Base-by-base conservation (phyloP, 2,113 vertebrate species). In the Petrocephalus zakoni region DNA sequence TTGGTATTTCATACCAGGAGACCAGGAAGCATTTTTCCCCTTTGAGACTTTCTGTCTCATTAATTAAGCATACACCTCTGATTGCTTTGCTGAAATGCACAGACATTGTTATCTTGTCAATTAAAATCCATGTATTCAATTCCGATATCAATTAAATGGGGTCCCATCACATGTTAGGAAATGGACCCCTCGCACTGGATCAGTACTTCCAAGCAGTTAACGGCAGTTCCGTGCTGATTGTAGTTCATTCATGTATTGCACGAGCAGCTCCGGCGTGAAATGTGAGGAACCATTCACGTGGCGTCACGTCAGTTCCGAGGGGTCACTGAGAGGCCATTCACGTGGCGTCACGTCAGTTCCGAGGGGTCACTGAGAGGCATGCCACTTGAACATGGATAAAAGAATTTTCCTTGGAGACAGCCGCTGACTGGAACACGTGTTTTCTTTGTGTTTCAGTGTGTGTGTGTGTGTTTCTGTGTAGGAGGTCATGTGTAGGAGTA, bases 31-130 rank as follows among this genome's bases (percentile, higher is more conserved):
- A 22, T 6, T 85, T 87, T 68, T 85, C 25, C 61, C 81, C 68
- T 90, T 42, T 58, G 78, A 51, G 56, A 61, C 25, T 61, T 87
- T 82, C 75, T 52, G 49, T 56, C 86, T 90, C 87, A 89, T 90
- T 89, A 83, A 89, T 82, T 86, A 88, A 87, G 82, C 83, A 89
- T 89, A 56, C 53, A 88, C 75, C 89, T 88, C 86, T 89, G 86
- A 89, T 89, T 89, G 88, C 89, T 89, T 88, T 88, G 68, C 17
- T 78, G n/a, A 86, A 89, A 89, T 82, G 47, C 85, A 89, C 55
- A 51, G 37, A 68, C 81, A 78, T 85, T 88, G 55, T 83, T 88
- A 88, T 88, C 85, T 87, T 86, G 53, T 82, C 84, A 89, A 89
- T 89, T 87, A 84, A 75, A 88, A 88, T 87, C 75, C n/a, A 51